These are phyloP conservation scores for Galaxea fascicularis DNA, from an alignment of 92 coral and sea anemone species.

Conservation along the genomic window DNA sequence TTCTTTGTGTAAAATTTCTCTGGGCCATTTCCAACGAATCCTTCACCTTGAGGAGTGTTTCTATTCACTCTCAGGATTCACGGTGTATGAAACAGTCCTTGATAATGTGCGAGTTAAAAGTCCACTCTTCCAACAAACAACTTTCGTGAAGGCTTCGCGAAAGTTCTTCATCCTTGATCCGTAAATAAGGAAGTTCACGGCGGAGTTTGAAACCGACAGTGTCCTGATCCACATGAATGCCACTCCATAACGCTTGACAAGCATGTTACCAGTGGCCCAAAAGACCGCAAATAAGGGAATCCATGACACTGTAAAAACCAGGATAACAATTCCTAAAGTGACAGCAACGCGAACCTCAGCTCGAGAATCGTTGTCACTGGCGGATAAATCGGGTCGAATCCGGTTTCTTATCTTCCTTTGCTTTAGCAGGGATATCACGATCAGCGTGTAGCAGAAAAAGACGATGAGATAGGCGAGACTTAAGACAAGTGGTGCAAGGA, in stretches of 20 bases:
- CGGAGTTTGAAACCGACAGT: not conserved
- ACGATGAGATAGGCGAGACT: not conserved
- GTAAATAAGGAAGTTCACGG: not conserved
- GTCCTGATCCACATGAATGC: no score
- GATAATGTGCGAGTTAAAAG: no score
- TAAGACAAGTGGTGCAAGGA: not conserved
- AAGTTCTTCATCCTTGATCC: not conserved
- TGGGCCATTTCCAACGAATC: no score
- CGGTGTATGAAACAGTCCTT: no score
- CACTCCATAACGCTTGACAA: no score
- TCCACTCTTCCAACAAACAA: no score
- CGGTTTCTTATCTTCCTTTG: not conserved
- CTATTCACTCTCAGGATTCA: no score
- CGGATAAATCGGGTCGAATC: not conserved
- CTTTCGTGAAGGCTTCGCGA: not conserved
- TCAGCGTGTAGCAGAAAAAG: not conserved
- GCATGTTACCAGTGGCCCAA: no score
- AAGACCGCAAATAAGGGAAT: not conserved
- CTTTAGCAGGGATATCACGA: constrained; percentile 13
- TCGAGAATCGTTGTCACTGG: not conserved
- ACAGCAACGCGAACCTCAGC: constrained; percentile 15
- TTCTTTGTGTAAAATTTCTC: no score
- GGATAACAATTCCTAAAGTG: constrained; percentile 18
- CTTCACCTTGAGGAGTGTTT: no score
- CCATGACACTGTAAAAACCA: not conserved